Conservation (phyloP, 1,140 invertebrate genomes). For the Calosoma granatense region DNA sequence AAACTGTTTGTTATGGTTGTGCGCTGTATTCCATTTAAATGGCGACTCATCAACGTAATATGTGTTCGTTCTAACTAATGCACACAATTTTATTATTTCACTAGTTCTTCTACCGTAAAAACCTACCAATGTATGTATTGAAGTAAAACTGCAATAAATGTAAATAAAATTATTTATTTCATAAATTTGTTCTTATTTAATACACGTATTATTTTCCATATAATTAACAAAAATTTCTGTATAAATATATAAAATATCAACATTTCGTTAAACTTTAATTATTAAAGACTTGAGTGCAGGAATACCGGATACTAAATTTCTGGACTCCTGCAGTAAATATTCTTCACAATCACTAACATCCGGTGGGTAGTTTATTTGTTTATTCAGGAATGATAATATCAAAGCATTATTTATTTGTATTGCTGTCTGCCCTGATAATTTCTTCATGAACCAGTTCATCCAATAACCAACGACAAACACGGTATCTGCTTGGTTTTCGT, state of each 20-base stretch:
- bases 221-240: neutral
- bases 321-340: slow-evolving; percentile 19
- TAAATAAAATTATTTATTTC: slow-evolving; percentile 1
- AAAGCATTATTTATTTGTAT: slow-evolving; percentile 36
- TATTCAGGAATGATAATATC: slow-evolving; percentile 31
- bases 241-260: neutral
- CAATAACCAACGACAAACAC: slow-evolving; percentile 35
- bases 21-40: neutral
- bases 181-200: no score
- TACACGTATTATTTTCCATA: no score
- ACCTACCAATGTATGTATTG: neutral
- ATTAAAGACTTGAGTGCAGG: neutral
- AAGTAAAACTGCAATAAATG: neutral
- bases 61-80: no score
- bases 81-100: no score
- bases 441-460: slow-evolving; percentile 39
- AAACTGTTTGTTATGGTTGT: neutral
- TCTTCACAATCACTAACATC: slow-evolving; percentile 19
- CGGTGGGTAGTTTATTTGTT: slow-evolving; percentile 21
- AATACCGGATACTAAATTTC: slow-evolving; percentile 21
- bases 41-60: no score
- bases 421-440: slow-evolving; percentile 32
- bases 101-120: neutral
- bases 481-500: slow-evolving; percentile 38
- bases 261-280: neutral